Percentiles rank a stretch among this genome's conserved stretches.
phyloP scores from a whole-genome alignment of 2,888 invertebrate genomes.

The Phengaris alcon region DNA sequence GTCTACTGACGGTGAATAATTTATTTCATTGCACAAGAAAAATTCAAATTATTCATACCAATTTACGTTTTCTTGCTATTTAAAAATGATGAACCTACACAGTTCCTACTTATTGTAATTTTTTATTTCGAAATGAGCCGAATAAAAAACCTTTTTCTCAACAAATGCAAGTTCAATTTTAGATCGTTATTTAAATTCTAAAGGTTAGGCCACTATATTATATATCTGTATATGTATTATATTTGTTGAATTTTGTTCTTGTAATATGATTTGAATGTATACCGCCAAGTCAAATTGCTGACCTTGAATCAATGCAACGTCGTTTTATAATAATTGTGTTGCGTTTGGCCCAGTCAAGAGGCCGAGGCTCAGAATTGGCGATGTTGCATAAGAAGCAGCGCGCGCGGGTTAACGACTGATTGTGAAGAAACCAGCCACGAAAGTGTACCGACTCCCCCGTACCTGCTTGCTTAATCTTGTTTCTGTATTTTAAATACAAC shows the following conservation, averaged over 20 bases:
- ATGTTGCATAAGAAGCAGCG: conserved; percentile 47
- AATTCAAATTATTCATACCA: conserved; percentile 19
- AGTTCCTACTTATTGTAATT: no score
- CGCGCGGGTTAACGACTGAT: conserved; percentile 53
- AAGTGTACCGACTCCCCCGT: conserved; percentile 39
- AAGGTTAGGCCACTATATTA: no score
- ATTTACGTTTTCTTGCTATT: neutral
- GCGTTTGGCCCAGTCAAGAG: conserved; percentile 38
- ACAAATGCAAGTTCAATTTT: no score
- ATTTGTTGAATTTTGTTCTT: neutral
- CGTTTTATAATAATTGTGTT: conserved; percentile 42
- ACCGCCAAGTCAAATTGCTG: conserved; percentile 37
- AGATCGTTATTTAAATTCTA: no score
- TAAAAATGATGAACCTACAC: no score
- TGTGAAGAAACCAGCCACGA: conserved; percentile 54
- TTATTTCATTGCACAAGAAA: conserved; percentile 43
- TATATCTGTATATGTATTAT: no score
- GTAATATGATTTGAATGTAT: neutral
- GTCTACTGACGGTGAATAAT: conserved; percentile 46
- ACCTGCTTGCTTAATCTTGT: conserved; percentile 44
- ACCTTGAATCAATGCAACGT: conserved; percentile 43
- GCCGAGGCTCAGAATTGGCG: conserved; percentile 39
- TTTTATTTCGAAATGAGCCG: no score
- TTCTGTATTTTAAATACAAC: conserved; percentile 47
- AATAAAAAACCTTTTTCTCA: no score